Evolutionary conservation across 2,888 invertebrate genomes (phyloP).

Genomic region (Oscheius myriophilus): DNA sequence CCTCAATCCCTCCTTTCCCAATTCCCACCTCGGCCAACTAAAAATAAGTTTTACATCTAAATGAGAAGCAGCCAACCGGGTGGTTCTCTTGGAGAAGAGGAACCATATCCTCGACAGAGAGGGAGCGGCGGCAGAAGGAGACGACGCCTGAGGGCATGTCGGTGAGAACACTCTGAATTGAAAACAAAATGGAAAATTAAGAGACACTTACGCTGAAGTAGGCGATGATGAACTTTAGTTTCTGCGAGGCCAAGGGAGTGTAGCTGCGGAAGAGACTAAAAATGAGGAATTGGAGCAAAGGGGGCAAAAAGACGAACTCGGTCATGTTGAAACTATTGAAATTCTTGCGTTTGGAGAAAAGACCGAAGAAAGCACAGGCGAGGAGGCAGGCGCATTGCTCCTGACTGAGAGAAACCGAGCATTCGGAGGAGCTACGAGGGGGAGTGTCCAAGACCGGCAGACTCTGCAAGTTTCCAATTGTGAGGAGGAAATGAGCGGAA

Average conservation of each 20-base stretch:
- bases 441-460: neutral
- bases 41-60: neutral
- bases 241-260: neutral
- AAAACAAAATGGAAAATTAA: neutral
- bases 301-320: too few relatives aligned
- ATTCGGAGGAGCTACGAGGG: neutral
- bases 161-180: constrained; percentile 8
- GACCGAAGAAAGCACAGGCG: constrained; percentile 94
- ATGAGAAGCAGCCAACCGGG: too few relatives aligned
- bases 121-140: constrained; percentile 5
- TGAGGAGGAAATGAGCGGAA: too few relatives aligned
- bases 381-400: constrained; percentile 84
- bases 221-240: constrained; percentile 4
- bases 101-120: neutral
- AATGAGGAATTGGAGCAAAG: too few relatives aligned
- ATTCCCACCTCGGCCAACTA: constrained; percentile 5
- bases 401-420: constrained; percentile 76
- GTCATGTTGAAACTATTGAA: constrained; percentile 2
- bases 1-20: constrained; percentile 38
- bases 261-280: too few relatives aligned
- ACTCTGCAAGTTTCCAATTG: too few relatives aligned
- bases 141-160: constrained; percentile 29
- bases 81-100: too few relatives aligned
- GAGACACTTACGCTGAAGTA: constrained; percentile 8
- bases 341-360: constrained; percentile 78